phyloP scores from a whole-genome alignment of 2,888 invertebrate species.

The Plagodis dolabraria region DNA sequence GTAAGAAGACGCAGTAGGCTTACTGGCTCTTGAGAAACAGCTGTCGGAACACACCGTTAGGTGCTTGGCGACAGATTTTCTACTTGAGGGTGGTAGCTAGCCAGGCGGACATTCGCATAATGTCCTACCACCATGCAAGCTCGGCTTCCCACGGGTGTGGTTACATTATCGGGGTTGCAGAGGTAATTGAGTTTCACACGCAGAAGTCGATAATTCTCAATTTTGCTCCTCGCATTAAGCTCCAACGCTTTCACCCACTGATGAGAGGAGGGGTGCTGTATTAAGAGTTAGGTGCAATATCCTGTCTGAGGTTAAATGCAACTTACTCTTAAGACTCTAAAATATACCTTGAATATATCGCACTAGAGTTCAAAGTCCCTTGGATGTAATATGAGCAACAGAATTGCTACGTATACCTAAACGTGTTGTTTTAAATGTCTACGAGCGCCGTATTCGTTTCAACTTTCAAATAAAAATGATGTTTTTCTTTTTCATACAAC shows the following conservation, averaged over 20 bases:
- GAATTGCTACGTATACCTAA: slow-evolving; percentile 21
- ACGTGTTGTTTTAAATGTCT: slow-evolving; percentile 20
- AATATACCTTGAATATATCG: slow-evolving; percentile 3
- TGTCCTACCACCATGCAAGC: too few species aligned
- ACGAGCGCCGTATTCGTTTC: neutral
- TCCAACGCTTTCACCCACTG: slow-evolving; percentile 12
- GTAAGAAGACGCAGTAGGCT: too few species aligned
- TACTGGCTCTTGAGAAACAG: too few species aligned
- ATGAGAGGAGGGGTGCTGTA: slow-evolving; percentile 20
- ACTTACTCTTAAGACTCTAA: slow-evolving; percentile 12
- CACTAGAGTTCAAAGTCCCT: slow-evolving; percentile 3
- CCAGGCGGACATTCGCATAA: too few species aligned
- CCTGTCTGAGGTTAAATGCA: slow-evolving; percentile 46
- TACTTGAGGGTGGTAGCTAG: too few species aligned
- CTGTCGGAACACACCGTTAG: too few species aligned
- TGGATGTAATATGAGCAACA: slow-evolving; percentile 4
- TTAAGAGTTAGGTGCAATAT: slow-evolving; percentile 57
- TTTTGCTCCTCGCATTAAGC: slow-evolving; percentile 27
- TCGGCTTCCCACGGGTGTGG: neutral
- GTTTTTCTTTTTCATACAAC: slow-evolving; percentile 7
- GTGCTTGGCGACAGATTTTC: too few species aligned
- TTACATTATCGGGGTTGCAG: slow-evolving; percentile 6
- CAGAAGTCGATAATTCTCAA: slow-evolving; percentile 32
- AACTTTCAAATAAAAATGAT: slow-evolving; percentile 13
- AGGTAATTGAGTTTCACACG: slow-evolving; percentile 22